These are phyloP conservation scores for Leptoclinus maculatus DNA, from an alignment of 2,797 vertebrate genomes.

Conservation along the genomic window DNA sequence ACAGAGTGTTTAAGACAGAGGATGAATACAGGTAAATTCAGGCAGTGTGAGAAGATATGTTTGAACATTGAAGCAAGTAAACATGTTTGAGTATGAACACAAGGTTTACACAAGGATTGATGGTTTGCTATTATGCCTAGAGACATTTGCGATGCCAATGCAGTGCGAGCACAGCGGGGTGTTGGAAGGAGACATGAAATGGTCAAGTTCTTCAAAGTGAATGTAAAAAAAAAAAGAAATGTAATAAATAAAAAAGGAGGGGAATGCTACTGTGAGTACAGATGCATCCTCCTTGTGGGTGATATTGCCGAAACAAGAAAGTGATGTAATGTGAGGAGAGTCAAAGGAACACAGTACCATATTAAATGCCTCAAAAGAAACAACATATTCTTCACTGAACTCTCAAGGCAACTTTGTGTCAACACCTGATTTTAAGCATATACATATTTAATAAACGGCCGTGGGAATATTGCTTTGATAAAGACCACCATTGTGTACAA, in stretches of 20 bases:
- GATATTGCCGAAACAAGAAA: slow-evolving; percentile 33
- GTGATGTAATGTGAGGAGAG: slow-evolving; percentile 28
- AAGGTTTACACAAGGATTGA: background rate
- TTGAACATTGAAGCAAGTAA: background rate
- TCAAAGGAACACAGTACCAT: slow-evolving; percentile 26
- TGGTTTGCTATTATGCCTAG: slow-evolving; percentile 56
- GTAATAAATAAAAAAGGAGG: background rate
- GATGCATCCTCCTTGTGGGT: slow-evolving; percentile 29
- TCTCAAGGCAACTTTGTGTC: slow-evolving; percentile 51
- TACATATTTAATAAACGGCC: slow-evolving; percentile 64
- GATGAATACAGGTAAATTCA: background rate
- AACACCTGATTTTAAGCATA: slow-evolving; percentile 58
- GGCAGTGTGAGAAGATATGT: background rate
- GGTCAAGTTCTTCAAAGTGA: slow-evolving; percentile 65
- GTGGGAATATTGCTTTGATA: slow-evolving; percentile 56
- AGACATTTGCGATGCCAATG: slow-evolving; percentile 45
- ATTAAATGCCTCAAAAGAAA: slow-evolving; percentile 38
- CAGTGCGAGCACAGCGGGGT: slow-evolving; percentile 49
- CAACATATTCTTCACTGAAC: slow-evolving; percentile 31
- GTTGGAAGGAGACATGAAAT: slow-evolving; percentile 48
- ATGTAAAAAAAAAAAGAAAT: slow-evolving; percentile 1
- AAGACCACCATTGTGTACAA: slow-evolving; percentile 61
- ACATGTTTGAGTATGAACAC: background rate
- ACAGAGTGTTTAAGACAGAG: background rate
- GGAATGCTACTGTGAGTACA: background rate